A percentile compares a stretch with the other conserved stretches of the same genome.
These are phyloP conservation scores for Ctenicera cuprea DNA, from an alignment of 2,888 invertebrate species.

Conservation along the genomic window DNA sequence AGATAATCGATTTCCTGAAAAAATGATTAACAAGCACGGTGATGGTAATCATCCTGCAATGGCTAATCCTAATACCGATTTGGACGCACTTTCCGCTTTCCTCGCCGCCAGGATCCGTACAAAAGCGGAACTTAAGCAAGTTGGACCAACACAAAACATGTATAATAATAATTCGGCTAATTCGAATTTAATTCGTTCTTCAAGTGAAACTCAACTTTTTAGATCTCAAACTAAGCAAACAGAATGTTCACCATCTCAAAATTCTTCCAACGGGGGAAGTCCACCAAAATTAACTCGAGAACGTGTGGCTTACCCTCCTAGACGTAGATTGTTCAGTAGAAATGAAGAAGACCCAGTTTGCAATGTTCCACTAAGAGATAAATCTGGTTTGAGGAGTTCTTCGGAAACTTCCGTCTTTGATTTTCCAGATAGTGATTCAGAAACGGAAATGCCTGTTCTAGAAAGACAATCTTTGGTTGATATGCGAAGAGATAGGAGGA, in stretches of 20 bases:
- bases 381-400: slow-evolving; percentile 75
- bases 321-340: slow-evolving; percentile 77
- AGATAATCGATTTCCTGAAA: slow-evolving; percentile 50
- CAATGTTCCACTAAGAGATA: slow-evolving; percentile 70
- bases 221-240: slow-evolving; percentile 71
- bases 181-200: slow-evolving; percentile 56
- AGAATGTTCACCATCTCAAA: slow-evolving; percentile 37
- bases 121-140: slow-evolving; percentile 87
- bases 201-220: slow-evolving; percentile 65
- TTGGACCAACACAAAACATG: slow-evolving; percentile 61
- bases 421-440: slow-evolving; percentile 79
- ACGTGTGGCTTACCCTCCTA: slow-evolving; percentile 64
- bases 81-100: slow-evolving; percentile 78
- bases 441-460: slow-evolving; percentile 77
- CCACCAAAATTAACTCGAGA: slow-evolving; percentile 49
- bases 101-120: slow-evolving; percentile 86
- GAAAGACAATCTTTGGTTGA: slow-evolving; percentile 82
- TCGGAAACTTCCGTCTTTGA: slow-evolving; percentile 81
- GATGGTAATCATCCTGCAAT: slow-evolving; percentile 61
- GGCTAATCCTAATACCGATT: slow-evolving; percentile 66
- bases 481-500: slow-evolving; percentile 76
- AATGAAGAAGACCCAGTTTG: slow-evolving; percentile 74
- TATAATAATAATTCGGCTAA: slow-evolving; percentile 55
- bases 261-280: slow-evolving; percentile 39
- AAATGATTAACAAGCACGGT: slow-evolving; percentile 52